Evolutionary conservation across 2,888 invertebrate genomes (phyloP), one percentile per base, ranked within the genome.

Genomic region (Lysandra coridon): DNA sequence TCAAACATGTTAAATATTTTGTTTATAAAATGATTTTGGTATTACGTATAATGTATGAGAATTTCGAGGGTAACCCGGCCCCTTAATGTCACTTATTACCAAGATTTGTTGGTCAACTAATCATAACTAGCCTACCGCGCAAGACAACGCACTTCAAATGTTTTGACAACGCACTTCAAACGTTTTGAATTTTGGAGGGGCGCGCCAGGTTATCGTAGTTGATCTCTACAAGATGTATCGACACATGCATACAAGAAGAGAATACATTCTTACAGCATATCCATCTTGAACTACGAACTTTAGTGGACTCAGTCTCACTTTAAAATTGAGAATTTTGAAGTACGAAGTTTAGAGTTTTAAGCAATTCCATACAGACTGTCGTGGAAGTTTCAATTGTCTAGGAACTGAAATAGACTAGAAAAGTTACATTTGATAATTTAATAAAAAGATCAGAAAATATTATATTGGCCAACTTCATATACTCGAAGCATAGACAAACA

Each of bases 231-330:
- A 69, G 14, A 69, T 69, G 33, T 33, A 33, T 33, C 4, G 33
- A 5, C 33, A 23, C 23, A 23, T 23, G 23, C 23, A 23, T 23
- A 23, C 23, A 69, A 14, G 1, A 14, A 30, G 64, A 5, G 30
- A 69, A 69, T 37, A 69, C 17, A 4, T 37, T 69, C 1, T 69
- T 37, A 17, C 69, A 33, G 33, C 69, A 33, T 69, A 64, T 64
- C 64, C 69, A 14, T 69, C 69, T 37, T 69, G 69, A 69, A 37
- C 23, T 62, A 62, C 12, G 30, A 69, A 69, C 33, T 69, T 69
- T 33, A 37, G 69, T 1, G 37, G 17, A 69, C 33, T 30, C 23
- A 30, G 69, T 69, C 4, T 33, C 33, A 33, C 33, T 37, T 33
- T 37, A 3, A 30, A 69, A 33, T 69, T 69, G 69, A 33, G 69